phyloP scores from a whole-genome alignment of 1,140 invertebrate species.

The Tetramorium simillimum region DNA sequence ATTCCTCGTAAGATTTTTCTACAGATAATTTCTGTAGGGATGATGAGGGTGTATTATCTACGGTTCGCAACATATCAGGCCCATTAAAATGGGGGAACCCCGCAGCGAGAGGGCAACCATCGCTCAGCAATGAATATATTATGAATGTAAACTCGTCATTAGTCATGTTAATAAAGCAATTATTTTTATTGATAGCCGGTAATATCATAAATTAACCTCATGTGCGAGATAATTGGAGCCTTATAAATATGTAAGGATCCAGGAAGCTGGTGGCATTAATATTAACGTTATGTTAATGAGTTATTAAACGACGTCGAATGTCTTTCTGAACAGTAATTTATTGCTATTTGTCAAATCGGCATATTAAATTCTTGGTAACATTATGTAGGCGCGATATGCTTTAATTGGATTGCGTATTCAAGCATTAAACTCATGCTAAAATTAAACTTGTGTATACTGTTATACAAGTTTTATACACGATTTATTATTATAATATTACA shows the following conservation, averaged over 20 bases:
- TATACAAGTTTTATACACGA: background rate
- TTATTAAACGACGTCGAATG: conserved; percentile 63
- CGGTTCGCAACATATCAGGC: conserved; percentile 24
- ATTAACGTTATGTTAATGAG: conserved; percentile 73
- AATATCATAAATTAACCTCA: conserved; percentile 77
- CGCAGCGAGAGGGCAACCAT: conserved; percentile 38
- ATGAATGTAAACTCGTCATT: conserved; percentile 74
- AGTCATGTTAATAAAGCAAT: conserved; percentile 79
- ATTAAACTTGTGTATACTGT: background rate
- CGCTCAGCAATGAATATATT: conserved; percentile 68
- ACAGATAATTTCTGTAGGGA: background rate
- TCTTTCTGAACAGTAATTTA: conserved; percentile 47
- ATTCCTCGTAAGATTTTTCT: conserved; percentile 18
- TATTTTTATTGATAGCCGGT: conserved; percentile 78
- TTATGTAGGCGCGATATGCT: background rate
- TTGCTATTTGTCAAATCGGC: background rate
- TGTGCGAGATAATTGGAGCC: conserved; percentile 72
- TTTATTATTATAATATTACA: background rate
- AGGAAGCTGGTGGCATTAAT: conserved; percentile 61
- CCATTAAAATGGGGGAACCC: conserved; percentile 53
- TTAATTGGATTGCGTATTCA: background rate
- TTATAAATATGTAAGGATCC: conserved; percentile 77
- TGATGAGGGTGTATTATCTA: conserved; percentile 30
- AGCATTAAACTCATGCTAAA: background rate
- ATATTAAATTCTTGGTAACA: conserved; percentile 5